These are phyloP conservation scores for Empis livida DNA, from an alignment of 2,888 invertebrate species.

Conservation along the genomic window DNA sequence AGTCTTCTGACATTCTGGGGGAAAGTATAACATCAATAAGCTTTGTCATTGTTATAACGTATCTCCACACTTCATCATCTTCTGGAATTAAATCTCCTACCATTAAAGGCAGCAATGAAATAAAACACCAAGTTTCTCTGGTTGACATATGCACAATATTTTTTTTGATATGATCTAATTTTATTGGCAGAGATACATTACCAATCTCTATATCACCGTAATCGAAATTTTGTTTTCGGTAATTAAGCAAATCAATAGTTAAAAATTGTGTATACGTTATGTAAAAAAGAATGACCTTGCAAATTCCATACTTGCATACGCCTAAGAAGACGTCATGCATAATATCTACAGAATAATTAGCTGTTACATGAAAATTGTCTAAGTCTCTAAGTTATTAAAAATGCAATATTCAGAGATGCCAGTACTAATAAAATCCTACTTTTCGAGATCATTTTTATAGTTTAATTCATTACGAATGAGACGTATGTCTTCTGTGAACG, in stretches of 20 bases:
- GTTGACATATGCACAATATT: conserved; percentile 9
- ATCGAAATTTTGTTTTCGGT: conserved; percentile 9
- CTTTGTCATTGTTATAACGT: conserved; percentile 7
- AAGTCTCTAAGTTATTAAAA: conserved; percentile 9
- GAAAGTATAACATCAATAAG: conserved; percentile 7
- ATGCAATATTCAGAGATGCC: conserved; percentile 9
- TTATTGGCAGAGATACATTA: conserved; percentile 6
- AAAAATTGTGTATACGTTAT: conserved; percentile 6
- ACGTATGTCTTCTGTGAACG: conserved; percentile 6
- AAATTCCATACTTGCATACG: conserved; percentile 8
- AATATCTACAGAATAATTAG: conserved; percentile 11
- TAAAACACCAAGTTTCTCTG: conserved; percentile 9
- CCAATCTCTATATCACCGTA: conserved; percentile 11
- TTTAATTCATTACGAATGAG: conserved; percentile 10
- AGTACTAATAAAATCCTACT: conserved; percentile 8
- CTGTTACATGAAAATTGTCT: conserved; percentile 11
- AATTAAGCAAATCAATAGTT: conserved; percentile 9
- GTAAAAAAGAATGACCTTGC: conserved; percentile 1
- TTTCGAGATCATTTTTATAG: conserved; percentile 9
- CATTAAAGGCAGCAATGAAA: conserved; percentile 8
- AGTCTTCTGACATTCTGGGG: conserved; percentile 5
- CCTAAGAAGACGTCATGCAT: conserved; percentile 12
- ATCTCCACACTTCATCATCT: conserved; percentile 9
- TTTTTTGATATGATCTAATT: conserved; percentile 8
- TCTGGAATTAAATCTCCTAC: conserved; percentile 10